These are phyloP conservation scores for Synergus japonicus DNA, from an alignment of 2,888 invertebrate genomes.

Conservation along the genomic window DNA sequence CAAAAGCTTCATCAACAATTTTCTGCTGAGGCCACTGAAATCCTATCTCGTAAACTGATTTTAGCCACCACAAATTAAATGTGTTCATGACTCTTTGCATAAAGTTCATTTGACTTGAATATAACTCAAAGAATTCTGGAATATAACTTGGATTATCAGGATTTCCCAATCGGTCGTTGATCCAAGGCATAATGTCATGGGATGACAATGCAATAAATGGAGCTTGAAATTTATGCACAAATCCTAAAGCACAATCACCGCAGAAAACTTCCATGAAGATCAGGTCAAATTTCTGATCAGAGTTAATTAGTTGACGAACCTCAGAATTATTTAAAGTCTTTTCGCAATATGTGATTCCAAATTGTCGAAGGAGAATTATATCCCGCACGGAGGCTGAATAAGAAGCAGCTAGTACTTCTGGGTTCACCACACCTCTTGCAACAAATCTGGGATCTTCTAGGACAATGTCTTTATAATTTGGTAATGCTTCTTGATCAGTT, in stretches of 20 bases:
- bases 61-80: constrained; percentile 49
- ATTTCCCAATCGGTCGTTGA: constrained; percentile 79
- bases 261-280: constrained; percentile 86
- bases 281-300: constrained; percentile 81
- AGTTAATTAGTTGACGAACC: constrained; percentile 63
- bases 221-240: constrained; percentile 81
- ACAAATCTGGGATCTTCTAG: not conserved
- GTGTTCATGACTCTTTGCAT: constrained; percentile 70
- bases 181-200: constrained; percentile 80
- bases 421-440: not conserved
- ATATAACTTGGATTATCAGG: constrained; percentile 81
- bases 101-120: constrained; percentile 77
- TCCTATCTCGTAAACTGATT: constrained; percentile 68
- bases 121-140: constrained; percentile 63
- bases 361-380: too few relatives aligned
- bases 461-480: constrained; percentile 82
- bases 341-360: not conserved
- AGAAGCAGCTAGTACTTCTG: too few relatives aligned
- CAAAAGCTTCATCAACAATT: constrained; percentile 44
- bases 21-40: constrained; percentile 73
- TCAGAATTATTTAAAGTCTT: constrained; percentile 72
- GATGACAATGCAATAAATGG: constrained; percentile 82
- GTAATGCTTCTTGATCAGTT: constrained; percentile 66
- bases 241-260: constrained; percentile 84
- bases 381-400: too few relatives aligned